These are phyloP conservation scores for Cryptotermes secundus DNA, from an alignment of 1,140 invertebrate genomes.

Conservation along the genomic window DNA sequence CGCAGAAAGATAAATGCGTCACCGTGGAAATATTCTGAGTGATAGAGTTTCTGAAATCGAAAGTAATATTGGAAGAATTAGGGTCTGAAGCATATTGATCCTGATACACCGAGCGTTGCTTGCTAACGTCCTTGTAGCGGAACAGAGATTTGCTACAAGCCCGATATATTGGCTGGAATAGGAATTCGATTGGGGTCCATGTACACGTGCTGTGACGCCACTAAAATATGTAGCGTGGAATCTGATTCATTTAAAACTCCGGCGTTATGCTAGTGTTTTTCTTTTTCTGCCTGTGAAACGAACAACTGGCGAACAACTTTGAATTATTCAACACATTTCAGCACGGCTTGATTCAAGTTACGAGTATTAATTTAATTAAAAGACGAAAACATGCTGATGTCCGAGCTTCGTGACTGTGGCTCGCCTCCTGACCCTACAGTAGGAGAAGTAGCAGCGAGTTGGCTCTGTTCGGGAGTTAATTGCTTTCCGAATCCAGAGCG, in stretches of 20 bases:
- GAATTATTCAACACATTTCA: neutral
- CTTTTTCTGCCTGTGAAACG: neutral
- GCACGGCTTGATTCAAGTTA: neutral
- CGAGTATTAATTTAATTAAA: neutral
- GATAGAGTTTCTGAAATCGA: too few relatives aligned
- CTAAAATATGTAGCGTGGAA: neutral
- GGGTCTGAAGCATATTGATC: too few relatives aligned
- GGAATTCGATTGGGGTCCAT: neutral
- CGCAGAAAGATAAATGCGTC: too few relatives aligned
- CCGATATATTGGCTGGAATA: neutral
- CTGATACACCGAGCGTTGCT: too few relatives aligned
- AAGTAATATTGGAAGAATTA: too few relatives aligned
- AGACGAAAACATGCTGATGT: neutral
- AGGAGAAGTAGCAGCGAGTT: too few relatives aligned
- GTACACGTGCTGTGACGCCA: neutral
- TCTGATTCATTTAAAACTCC: neutral
- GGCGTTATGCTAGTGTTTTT: neutral
- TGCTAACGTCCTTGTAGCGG: too few relatives aligned
- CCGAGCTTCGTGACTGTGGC: neutral
- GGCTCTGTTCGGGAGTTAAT: too few relatives aligned
- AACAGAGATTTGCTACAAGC: too few relatives aligned
- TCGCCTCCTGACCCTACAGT: too few relatives aligned
- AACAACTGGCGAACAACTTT: neutral
- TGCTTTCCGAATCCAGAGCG: too few relatives aligned
- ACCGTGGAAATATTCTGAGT: too few relatives aligned